Conservation (phyloP, 2,888 invertebrate species). For the Salticus scenicus region DNA sequence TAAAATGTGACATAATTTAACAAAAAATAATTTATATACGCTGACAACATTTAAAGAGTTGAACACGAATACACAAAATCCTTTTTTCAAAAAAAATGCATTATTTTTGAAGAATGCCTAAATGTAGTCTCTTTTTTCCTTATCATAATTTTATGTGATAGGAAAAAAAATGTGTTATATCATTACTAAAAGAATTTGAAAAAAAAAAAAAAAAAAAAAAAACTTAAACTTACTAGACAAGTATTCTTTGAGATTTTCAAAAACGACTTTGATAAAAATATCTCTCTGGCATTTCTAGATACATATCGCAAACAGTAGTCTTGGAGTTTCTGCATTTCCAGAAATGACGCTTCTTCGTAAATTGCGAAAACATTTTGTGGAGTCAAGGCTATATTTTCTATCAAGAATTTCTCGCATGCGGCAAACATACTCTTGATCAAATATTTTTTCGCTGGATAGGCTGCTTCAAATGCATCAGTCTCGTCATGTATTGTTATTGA, state of each 20-base stretch:
- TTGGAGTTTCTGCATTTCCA: slow-evolving; percentile 42
- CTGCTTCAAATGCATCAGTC: slow-evolving; percentile 51
- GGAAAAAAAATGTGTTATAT: too few relatives aligned
- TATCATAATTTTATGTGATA: too few relatives aligned
- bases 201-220: too few relatives aligned
- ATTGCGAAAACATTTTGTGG: slow-evolving; percentile 23
- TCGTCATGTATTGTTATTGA: slow-evolving; percentile 8
- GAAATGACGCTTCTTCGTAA: slow-evolving; percentile 49
- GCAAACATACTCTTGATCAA: slow-evolving; percentile 36
- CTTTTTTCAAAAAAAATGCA: too few relatives aligned
- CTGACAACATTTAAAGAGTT: too few relatives aligned
- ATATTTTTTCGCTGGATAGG: slow-evolving; percentile 51
- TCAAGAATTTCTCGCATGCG: slow-evolving; percentile 39
- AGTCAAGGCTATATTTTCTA: slow-evolving; percentile 17
- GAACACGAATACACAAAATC: too few relatives aligned
- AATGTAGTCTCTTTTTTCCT: too few relatives aligned
- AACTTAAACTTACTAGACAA: not conserved
- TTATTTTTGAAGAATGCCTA: too few relatives aligned
- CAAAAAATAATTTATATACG: too few relatives aligned
- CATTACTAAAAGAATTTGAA: too few relatives aligned
- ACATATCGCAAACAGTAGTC: slow-evolving; percentile 34
- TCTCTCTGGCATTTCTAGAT: slow-evolving; percentile 34
- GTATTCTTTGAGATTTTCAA: not conserved
- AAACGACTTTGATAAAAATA: slow-evolving; percentile 31
- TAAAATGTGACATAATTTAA: too few relatives aligned